These are phyloP conservation scores for Typhlichthys eigenmanni DNA, from an alignment of 2,797 vertebrate genomes.

Conservation along the genomic window DNA sequence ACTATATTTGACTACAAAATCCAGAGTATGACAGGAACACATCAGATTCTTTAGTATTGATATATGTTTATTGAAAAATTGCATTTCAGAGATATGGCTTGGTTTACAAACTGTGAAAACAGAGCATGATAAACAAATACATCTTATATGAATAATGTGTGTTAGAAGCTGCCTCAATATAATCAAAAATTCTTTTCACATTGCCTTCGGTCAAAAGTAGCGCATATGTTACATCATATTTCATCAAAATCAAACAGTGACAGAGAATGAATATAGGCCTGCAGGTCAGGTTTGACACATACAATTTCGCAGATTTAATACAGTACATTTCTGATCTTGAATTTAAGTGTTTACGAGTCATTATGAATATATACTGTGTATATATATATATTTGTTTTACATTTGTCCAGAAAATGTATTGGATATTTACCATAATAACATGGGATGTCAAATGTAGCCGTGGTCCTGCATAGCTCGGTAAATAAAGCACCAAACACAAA, in stretches of 20 bases:
- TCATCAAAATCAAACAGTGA: not conserved
- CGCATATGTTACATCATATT: constrained; percentile 18
- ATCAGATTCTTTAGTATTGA: constrained; percentile 26
- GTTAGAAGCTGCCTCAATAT: constrained; percentile 73
- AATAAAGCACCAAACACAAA: too few relatives aligned
- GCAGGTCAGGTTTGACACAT: constrained; percentile 2
- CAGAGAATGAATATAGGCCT: constrained; percentile 10
- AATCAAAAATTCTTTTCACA: constrained; percentile 65
- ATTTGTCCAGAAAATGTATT: too few relatives aligned
- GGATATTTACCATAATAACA: too few relatives aligned
- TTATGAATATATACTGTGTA: too few relatives aligned
- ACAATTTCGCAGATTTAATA: constrained; percentile 23
- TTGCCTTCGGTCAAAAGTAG: constrained; percentile 56
- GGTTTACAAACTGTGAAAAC: constrained; percentile 68
- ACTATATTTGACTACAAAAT: constrained; percentile 8
- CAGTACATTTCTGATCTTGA: not conserved
- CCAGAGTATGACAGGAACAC: not conserved
- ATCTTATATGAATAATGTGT: constrained; percentile 54
- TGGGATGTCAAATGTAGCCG: not conserved
- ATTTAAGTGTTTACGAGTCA: too few relatives aligned
- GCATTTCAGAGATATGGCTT: constrained; percentile 54
- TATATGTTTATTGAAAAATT: constrained; percentile 75
- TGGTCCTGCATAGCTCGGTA: not conserved
- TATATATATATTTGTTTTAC: too few relatives aligned
- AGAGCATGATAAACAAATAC: constrained; percentile 47